Percentiles rank a stretch among this genome's conserved stretches.
phyloP scores from a whole-genome alignment of 2,888 invertebrate genomes.

The Aphodius granarius region DNA sequence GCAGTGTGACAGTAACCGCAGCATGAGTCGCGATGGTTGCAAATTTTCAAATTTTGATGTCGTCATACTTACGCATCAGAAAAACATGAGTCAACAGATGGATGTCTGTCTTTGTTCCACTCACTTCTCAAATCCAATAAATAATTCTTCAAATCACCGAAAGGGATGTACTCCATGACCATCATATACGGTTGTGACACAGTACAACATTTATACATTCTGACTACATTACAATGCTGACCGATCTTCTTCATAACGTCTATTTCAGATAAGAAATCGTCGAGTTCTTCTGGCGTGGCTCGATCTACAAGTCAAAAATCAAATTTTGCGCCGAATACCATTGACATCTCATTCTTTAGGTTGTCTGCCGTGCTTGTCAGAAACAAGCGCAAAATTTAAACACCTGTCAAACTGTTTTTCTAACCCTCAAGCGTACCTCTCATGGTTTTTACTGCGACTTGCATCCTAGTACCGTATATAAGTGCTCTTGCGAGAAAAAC shows the following conservation, averaged over 20 bases:
- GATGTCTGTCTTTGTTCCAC: constrained; percentile 36
- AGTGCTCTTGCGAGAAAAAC: constrained; percentile 69
- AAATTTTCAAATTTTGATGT: too few relatives aligned
- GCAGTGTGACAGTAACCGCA: too few relatives aligned
- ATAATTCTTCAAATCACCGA: constrained; percentile 72
- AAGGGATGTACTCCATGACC: constrained; percentile 76
- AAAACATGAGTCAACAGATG: background rate
- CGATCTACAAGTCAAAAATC: constrained; percentile 50
- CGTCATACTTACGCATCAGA: background rate
- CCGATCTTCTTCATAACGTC: constrained; percentile 77
- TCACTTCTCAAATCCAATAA: constrained; percentile 56
- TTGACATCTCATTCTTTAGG: background rate
- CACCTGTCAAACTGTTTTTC: background rate
- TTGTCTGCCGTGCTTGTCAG: background rate
- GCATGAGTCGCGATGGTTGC: too few relatives aligned
- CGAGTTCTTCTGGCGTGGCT: constrained; percentile 61
- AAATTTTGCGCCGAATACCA: background rate
- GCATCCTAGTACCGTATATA: constrained; percentile 54
- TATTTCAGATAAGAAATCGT: constrained; percentile 78
- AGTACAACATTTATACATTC: constrained; percentile 75
- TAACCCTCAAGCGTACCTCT: constrained; percentile 63
- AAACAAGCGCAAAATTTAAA: background rate
- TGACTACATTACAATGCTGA: constrained; percentile 74
- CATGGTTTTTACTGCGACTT: constrained; percentile 75
- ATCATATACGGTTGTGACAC: constrained; percentile 69